These are phyloP conservation scores for Octonoba sinensis DNA, from an alignment of 2,888 invertebrate species.

Conservation along the genomic window DNA sequence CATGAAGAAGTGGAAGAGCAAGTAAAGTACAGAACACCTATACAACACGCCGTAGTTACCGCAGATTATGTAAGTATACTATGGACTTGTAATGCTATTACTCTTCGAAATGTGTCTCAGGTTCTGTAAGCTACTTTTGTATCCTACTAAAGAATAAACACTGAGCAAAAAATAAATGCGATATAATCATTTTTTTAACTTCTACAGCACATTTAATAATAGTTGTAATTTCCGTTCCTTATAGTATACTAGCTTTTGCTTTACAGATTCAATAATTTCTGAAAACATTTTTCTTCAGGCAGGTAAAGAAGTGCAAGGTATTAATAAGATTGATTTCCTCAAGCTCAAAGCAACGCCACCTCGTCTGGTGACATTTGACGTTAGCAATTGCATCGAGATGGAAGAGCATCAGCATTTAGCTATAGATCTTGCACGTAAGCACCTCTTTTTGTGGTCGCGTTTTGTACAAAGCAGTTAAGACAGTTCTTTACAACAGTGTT, in stretches of 20 bases:
- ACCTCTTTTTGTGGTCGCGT: neutral
- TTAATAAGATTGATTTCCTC: conserved; percentile 18
- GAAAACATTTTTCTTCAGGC: conserved; percentile 13
- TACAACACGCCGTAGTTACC: conserved; percentile 7
- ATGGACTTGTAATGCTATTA: neutral
- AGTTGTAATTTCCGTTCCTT: neutral
- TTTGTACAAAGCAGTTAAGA: no score
- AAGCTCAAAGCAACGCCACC: conserved; percentile 42
- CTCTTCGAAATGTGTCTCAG: neutral
- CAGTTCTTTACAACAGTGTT: no score
- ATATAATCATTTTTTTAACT: no score
- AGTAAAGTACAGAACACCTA: conserved; percentile 32
- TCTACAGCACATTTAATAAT: no score
- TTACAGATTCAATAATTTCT: neutral
- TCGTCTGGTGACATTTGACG: conserved; percentile 6
- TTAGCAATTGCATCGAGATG: conserved; percentile 43
- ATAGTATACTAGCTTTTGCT: neutral
- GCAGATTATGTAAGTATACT: conserved; percentile 24
- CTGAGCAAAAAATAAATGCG: no score
- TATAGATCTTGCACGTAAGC: conserved; percentile 38
- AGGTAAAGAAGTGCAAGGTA: conserved; percentile 8
- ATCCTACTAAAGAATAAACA: no score
- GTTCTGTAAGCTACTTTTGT: no score
- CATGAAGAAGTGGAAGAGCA: conserved; percentile 39
- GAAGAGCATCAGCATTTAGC: conserved; percentile 23